These are phyloP conservation scores for Brevimyrus niger DNA, from an alignment of 2,113 vertebrate species.

Conservation along the genomic window DNA sequence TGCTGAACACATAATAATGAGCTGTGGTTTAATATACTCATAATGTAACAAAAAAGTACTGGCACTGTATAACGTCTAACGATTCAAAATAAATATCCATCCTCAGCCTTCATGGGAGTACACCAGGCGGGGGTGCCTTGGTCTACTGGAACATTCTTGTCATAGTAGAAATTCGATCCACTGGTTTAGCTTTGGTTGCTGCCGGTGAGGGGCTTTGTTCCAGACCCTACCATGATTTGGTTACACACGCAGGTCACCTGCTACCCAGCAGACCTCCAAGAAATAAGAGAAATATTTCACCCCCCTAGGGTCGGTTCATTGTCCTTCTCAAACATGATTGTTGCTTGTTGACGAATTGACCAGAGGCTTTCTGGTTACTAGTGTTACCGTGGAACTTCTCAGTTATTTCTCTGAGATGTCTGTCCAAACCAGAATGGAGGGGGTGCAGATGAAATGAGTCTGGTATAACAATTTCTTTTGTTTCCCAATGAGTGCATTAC, in stretches of 20 bases:
- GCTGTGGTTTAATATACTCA: background rate
- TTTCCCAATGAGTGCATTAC: background rate
- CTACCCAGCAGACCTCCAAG: conserved; percentile 13
- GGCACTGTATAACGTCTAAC: background rate
- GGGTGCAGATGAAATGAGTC: background rate
- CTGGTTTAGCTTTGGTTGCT: conserved; percentile 5
- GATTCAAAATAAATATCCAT: conserved; percentile 12
- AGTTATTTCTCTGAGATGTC: conserved; percentile 30
- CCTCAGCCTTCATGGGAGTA: background rate
- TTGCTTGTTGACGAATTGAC: conserved; percentile 30
- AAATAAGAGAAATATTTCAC: conserved; percentile 20
- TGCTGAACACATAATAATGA: background rate
- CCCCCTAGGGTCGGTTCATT: conserved; percentile 22
- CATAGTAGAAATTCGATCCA: conserved; percentile 22
- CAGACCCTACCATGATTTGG: conserved; percentile 7
- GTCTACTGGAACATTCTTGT: conserved; percentile 30
- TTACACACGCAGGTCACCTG: conserved; percentile 17
- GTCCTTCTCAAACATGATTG: conserved; percentile 26
- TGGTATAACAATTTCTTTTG: background rate
- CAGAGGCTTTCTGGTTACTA: conserved; percentile 30
- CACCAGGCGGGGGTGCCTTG: background rate
- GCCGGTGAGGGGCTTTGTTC: conserved; percentile 5
- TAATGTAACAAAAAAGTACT: background rate
- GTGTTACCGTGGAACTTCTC: conserved; percentile 28
- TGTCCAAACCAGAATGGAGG: conserved; percentile 26